Base-by-base conservation (phyloP, 2,888 invertebrate genomes). In the Synergus gifuensis region DNA sequence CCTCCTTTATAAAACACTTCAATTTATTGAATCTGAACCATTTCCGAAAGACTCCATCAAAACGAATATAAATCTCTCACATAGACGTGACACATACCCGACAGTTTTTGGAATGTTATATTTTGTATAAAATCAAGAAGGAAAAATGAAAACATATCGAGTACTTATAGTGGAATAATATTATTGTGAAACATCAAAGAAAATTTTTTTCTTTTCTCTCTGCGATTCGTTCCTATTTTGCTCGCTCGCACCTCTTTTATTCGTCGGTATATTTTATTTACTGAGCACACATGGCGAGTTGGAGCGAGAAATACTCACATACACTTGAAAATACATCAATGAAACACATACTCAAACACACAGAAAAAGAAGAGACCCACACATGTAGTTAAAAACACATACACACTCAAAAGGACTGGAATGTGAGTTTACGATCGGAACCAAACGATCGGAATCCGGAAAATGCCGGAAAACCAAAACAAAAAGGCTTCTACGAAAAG, bases 201-300 rank as follows among this genome's bases (percentile, higher is more conserved):
- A 73, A 73, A 40, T 54, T 73, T 66, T 73, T 69, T 2, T 9
- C 16, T 36, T 36, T 66, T 54, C 49, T 69, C 46, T 16, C 49
- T n/a, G 36, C 69, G 69, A 54, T 54, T 73, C 54, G 73, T 73
- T 73, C 73, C 73, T 18, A 73, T 73, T 73, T 73, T 73, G n/a
- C 36, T 73, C 54, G n/a, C 73, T 73, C 54, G 73, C 73, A 73
- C 36, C 73, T 73, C 73, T 73, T 54, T 54, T 54, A 73, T 73
- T 73, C 73, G 73, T 12, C 40, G 54, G 40, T 73, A 73, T 73
- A 73, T 73, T 73, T 73, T 54, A 73, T 73, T 73, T 73, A 73
- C 54, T n/a, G 22, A 54, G 73, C 73, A 73, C 54, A 73, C 73
- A 73, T 73, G 11, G 73, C 22, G 22, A 54, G 2, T 12, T 73